Conservation (phyloP, 92 coral and sea anemone genomes). For the Heliopora coerulea region DNA sequence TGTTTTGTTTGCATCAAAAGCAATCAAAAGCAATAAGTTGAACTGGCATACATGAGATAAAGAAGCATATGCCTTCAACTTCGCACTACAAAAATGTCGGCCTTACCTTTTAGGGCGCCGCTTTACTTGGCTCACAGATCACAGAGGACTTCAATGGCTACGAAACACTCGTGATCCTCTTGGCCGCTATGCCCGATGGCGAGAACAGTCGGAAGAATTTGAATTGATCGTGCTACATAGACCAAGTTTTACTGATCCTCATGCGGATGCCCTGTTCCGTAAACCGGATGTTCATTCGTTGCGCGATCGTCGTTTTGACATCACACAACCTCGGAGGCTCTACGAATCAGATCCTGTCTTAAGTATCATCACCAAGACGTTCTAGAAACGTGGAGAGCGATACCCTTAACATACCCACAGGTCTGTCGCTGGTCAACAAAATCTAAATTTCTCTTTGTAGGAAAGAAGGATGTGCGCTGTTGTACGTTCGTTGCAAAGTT, state of each 20-base stretch:
- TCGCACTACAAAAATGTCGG: slow-evolving; percentile 45
- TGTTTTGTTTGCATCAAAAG: too few relatives aligned
- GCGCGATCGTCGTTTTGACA: slow-evolving; percentile 1
- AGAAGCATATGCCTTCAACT: too few relatives aligned
- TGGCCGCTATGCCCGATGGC: slow-evolving; percentile 54
- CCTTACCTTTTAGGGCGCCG: slow-evolving; percentile 46
- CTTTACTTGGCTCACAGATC: slow-evolving; percentile 33
- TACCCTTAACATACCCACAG: slow-evolving; percentile 10
- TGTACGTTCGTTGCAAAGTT: slow-evolving; percentile 25
- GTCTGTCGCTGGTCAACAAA: slow-evolving; percentile 17
- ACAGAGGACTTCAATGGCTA: too few relatives aligned
- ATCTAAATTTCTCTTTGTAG: slow-evolving; percentile 12
- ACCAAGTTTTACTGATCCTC: slow-evolving; percentile 47
- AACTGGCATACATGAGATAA: too few relatives aligned
- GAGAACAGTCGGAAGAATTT: too few relatives aligned
- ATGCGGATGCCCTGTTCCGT: slow-evolving; percentile 56
- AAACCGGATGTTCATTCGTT: slow-evolving; percentile 21
- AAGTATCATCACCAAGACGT: not conserved
- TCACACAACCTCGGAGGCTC: slow-evolving; percentile 1
- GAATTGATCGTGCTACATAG: slow-evolving; percentile 22
- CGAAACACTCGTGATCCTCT: slow-evolving; percentile 58
- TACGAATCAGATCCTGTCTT: slow-evolving; percentile 48
- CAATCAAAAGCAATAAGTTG: too few relatives aligned
- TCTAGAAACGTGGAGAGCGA: not conserved
- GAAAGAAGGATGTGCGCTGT: slow-evolving; percentile 14